Base-by-base conservation (phyloP, 2,888 invertebrate genomes). In the Dendrolimus pini region DNA sequence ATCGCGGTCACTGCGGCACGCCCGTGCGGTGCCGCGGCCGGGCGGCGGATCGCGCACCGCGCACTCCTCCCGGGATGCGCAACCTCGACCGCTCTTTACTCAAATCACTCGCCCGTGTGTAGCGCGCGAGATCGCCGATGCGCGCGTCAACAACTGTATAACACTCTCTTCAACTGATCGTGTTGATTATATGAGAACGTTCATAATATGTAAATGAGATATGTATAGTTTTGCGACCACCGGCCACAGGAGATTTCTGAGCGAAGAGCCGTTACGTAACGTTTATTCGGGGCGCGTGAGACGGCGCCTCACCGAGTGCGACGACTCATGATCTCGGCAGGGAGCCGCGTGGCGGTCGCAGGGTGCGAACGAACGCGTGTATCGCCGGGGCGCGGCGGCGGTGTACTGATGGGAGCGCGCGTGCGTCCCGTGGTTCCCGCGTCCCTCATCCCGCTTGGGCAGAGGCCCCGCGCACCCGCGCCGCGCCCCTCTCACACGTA, bases 241-340 rank as follows among this genome's bases (percentile, higher is more conserved):
- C 60, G 67, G 55, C 60, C 60, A 61, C 65, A 69, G 67, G 65
- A 62, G 67, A 62, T 62, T 66, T 65, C 65, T 60, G 65, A 63
- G 64, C 65, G 67, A 65, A 62, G 66, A 62, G 70, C 75, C 71
- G 77, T 87, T 87, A 85, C 82, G 87, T 84, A 85, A 87, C 72
- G 72, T 69, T 78, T 71, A 66, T 68, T 67, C 72, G 72, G 79
- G 78, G 78, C 80, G 82, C 83, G 77, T 75, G 70, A 71, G 75
- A 69, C 72, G 77, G 77, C 81, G 77, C 82, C 83, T 86, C 84
- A 86, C 80, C 83, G 82, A 72, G 78, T 75, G 77, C 83, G 77
- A 72, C 85, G 75, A 81, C 78, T 83, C 88, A 86, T 85, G 82
- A 68, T 82, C 78, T 75, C 76, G 77, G 69, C 70, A 67, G 68